Conservation (phyloP, 2,113 vertebrate genomes). For the Otus sunia region DNA sequence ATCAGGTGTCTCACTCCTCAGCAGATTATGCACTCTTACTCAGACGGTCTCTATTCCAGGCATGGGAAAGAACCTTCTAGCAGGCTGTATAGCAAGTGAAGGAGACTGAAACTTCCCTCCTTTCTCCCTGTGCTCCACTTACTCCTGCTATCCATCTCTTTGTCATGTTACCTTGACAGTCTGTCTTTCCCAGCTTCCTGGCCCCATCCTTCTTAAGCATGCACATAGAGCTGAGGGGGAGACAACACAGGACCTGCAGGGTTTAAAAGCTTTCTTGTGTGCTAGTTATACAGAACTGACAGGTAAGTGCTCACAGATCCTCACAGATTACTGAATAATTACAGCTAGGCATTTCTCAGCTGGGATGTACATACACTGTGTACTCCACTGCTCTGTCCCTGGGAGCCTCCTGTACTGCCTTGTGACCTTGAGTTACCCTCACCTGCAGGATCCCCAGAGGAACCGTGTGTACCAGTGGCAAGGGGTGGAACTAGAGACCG, state of each 20-base stretch:
- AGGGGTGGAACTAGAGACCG: constrained; percentile 44
- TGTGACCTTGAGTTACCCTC: not conserved
- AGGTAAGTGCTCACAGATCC: not conserved
- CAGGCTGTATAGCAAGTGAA: not conserved
- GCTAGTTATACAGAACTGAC: not conserved
- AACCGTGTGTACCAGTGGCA: constrained; percentile 76
- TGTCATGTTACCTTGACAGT: not conserved
- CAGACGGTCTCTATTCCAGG: not conserved
- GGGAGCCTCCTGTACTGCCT: not conserved
- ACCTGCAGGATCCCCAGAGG: constrained; percentile 69
- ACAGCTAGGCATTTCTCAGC: not conserved
- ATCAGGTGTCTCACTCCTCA: not conserved
- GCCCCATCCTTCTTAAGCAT: not conserved
- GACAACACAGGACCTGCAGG: not conserved
- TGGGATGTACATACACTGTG: not conserved
- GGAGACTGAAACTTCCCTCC: not conserved
- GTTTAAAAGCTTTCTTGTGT: not conserved
- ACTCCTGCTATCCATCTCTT: not conserved
- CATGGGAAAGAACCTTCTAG: not conserved
- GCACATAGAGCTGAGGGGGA: not conserved
- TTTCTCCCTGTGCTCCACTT: not conserved
- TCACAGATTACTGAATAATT: not conserved
- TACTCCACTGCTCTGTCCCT: not conserved
- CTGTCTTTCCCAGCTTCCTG: not conserved
- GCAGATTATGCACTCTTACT: not conserved